Evolutionary conservation across 2,888 invertebrate species (phyloP).

Genomic region (Cantharis rustica): DNA sequence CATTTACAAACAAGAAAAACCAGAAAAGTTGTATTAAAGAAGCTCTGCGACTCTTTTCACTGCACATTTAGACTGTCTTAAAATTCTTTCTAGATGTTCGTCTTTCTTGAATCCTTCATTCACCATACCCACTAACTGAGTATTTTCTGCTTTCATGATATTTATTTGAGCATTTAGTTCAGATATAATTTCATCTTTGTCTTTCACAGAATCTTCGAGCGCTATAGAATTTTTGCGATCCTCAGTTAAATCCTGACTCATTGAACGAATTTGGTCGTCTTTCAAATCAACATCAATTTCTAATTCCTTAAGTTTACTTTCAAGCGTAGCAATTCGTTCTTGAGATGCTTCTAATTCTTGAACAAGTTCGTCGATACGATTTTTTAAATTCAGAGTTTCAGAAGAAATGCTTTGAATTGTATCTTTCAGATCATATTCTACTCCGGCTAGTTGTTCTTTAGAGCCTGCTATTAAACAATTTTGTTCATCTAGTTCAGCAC

Average conservation of each 20-base stretch:
- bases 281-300: not conserved
- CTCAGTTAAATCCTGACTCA: not conserved
- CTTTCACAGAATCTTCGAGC: not conserved
- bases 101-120: conserved; percentile 31
- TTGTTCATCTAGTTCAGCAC: not conserved
- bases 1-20: not conserved
- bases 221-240: not conserved
- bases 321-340: conserved; percentile 14
- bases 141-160: not conserved
- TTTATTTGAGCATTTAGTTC: not conserved
- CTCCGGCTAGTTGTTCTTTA: not conserved
- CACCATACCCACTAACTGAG: not conserved
- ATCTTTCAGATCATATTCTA: not conserved
- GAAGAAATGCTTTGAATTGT: not conserved
- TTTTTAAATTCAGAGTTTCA: not conserved
- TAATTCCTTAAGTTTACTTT: not conserved
- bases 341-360: conserved; percentile 49
- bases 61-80: conserved; percentile 48
- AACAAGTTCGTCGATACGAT: conserved; percentile 35
- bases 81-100: conserved; percentile 44
- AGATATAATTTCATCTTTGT: not conserved
- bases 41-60: conserved; percentile 44
- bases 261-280: not conserved
- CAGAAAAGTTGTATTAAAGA: not conserved
- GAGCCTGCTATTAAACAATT: not conserved